A percentile compares a stretch with the other conserved stretches of the same genome.
Conservation (phyloP, 1,140 invertebrate species). For the Zaprionus gabonicus region DNA sequence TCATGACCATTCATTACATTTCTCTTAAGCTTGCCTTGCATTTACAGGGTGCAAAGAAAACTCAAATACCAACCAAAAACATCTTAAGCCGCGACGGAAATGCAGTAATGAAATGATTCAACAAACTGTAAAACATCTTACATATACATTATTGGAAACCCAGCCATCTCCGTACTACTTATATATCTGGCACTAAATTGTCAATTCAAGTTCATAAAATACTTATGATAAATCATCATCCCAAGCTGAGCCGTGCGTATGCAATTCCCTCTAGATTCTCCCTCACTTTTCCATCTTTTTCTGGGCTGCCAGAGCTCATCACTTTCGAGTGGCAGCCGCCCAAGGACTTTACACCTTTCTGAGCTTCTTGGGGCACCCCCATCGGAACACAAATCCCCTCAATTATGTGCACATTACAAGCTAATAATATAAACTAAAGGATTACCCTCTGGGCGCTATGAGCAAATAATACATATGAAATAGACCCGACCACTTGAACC, state of each 20-base stretch:
- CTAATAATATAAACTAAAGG: slow-evolving; percentile 81
- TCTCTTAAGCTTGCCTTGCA: too few species aligned
- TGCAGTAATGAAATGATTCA: not conserved
- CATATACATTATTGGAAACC: not conserved
- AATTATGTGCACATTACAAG: slow-evolving; percentile 76
- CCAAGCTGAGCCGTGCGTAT: not conserved
- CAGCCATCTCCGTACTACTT: not conserved
- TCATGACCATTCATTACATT: not conserved
- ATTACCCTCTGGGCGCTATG: slow-evolving; percentile 59
- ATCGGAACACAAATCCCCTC: slow-evolving; percentile 54
- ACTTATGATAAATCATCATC: slow-evolving; percentile 11
- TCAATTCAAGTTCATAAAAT: slow-evolving; percentile 20
- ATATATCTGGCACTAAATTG: slow-evolving; percentile 3
- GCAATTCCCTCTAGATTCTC: not conserved
- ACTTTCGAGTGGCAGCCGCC: slow-evolving; percentile 34
- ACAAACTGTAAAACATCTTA: not conserved
- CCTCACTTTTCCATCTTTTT: slow-evolving; percentile 18
- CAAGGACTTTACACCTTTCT: slow-evolving; percentile 46
- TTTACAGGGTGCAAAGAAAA: too few species aligned
- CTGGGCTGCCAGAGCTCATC: slow-evolving; percentile 20
- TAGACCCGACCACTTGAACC: slow-evolving; percentile 55
- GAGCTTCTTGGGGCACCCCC: not conserved
- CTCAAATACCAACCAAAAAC: too few species aligned
- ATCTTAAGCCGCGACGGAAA: too few species aligned
- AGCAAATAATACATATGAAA: slow-evolving; percentile 58